These are phyloP conservation scores for Oryzias sinensis DNA, from an alignment of 2,797 vertebrate genomes.

Conservation along the genomic window DNA sequence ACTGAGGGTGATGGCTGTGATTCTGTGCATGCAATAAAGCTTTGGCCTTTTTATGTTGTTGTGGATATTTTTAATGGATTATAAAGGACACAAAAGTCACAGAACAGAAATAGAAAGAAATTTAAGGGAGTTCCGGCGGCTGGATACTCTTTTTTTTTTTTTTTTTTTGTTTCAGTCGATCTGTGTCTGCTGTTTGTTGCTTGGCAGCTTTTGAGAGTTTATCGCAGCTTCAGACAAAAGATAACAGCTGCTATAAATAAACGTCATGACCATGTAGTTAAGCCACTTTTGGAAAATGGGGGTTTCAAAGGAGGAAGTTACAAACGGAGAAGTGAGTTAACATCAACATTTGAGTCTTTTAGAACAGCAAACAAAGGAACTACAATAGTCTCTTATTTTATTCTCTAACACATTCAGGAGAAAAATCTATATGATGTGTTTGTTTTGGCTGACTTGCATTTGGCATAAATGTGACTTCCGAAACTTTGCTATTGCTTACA, in stretches of 20 bases:
- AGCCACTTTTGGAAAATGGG: not conserved
- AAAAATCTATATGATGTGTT: too few relatives aligned
- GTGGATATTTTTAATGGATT: slow-evolving; percentile 22
- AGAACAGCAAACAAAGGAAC: too few relatives aligned
- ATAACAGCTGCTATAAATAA: slow-evolving; percentile 10
- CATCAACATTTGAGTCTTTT: too few relatives aligned
- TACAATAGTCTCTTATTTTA: too few relatives aligned
- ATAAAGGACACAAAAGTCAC: slow-evolving; percentile 14
- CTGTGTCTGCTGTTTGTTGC: not conserved
- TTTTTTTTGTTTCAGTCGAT: too few relatives aligned
- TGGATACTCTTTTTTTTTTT: too few relatives aligned
- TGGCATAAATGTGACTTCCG: too few relatives aligned
- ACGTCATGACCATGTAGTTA: slow-evolving; percentile 1
- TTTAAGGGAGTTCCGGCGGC: too few relatives aligned
- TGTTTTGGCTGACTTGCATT: too few relatives aligned
- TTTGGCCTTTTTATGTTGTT: slow-evolving; percentile 50
- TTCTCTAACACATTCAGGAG: too few relatives aligned
- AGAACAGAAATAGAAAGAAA: not conserved
- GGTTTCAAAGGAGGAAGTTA: not conserved
- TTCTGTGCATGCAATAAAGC: slow-evolving; percentile 35
- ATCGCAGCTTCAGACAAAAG: slow-evolving; percentile 8
- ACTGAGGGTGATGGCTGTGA: slow-evolving; percentile 18
- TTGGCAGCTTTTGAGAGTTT: slow-evolving; percentile 1
- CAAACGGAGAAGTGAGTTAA: not conserved
- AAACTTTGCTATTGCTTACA: too few relatives aligned